Percentiles rank a stretch among this genome's conserved stretches.
Evolutionary conservation across 2,888 invertebrate genomes (phyloP).

Genomic region (Diogma glabrata): DNA sequence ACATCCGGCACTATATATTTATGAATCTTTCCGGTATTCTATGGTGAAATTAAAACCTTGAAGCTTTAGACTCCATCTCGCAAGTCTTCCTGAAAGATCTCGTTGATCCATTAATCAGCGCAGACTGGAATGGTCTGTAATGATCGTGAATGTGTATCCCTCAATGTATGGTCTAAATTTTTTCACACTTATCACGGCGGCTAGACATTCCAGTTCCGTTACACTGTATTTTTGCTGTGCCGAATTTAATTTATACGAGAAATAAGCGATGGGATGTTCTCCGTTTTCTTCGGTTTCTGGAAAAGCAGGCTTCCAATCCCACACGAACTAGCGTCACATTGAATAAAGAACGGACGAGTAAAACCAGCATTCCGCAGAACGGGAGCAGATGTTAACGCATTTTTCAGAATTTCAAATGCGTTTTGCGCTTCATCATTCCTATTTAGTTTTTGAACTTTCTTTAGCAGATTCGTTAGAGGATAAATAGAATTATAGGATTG

Average conservation of each 20-base stretch:
- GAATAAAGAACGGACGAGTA: neutral
- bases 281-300: neutral
- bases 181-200: neutral
- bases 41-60: neutral
- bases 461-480: slow-evolving; percentile 12
- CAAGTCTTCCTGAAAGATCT: too few relatives aligned
- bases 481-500: too few relatives aligned
- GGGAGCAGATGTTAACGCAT: neutral
- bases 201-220: neutral
- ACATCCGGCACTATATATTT: neutral
- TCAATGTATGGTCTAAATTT: neutral
- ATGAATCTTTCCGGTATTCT: neutral
- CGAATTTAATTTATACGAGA: neutral
- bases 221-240: neutral
- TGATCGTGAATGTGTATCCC: neutral
- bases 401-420: too few relatives aligned
- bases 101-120: neutral
- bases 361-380: neutral
- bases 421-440: neutral
- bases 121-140: neutral
- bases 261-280: neutral
- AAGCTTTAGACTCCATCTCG: too few relatives aligned
- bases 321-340: neutral
- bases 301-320: neutral
- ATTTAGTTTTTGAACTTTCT: too few relatives aligned